Evolutionary conservation across 2,797 vertebrate species (phyloP).

Genomic region (Pipistrellus pipistrellus): DNA sequence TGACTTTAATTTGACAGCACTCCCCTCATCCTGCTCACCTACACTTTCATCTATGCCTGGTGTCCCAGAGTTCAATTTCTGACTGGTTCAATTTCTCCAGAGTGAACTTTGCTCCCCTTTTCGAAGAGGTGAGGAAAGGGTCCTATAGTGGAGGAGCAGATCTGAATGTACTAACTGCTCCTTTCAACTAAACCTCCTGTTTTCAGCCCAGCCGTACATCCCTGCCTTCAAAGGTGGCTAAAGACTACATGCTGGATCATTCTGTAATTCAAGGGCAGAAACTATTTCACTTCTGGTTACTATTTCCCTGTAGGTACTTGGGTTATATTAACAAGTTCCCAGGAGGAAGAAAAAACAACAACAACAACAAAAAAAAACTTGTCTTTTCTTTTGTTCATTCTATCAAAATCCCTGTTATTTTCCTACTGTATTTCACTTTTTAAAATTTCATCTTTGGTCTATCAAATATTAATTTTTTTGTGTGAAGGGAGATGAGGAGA

Average conservation of each 20-base stretch:
- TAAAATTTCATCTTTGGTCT: neutral
- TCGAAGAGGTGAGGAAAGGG: neutral
- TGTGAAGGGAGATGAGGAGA: neutral
- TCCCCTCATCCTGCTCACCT: neutral
- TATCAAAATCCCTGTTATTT: neutral
- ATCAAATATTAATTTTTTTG: constrained; percentile 40
- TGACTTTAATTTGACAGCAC: neutral
- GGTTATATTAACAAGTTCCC: neutral
- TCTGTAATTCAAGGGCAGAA: neutral
- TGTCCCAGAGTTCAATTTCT: neutral
- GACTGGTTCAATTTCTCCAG: neutral
- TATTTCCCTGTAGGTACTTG: neutral
- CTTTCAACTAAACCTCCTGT: neutral
- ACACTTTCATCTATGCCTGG: neutral
- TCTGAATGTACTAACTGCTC: neutral
- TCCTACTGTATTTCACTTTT: neutral
- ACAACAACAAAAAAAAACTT: neutral
- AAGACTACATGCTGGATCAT: neutral
- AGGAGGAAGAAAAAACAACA: neutral
- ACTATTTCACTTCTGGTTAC: neutral
- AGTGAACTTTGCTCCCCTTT: neutral
- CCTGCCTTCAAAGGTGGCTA: neutral
- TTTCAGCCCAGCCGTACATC: neutral
- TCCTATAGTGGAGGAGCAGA: neutral
- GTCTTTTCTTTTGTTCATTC: neutral